Evolutionary conservation across 2,888 invertebrate species (phyloP).

Genomic region (Drosophila infuscata): DNA sequence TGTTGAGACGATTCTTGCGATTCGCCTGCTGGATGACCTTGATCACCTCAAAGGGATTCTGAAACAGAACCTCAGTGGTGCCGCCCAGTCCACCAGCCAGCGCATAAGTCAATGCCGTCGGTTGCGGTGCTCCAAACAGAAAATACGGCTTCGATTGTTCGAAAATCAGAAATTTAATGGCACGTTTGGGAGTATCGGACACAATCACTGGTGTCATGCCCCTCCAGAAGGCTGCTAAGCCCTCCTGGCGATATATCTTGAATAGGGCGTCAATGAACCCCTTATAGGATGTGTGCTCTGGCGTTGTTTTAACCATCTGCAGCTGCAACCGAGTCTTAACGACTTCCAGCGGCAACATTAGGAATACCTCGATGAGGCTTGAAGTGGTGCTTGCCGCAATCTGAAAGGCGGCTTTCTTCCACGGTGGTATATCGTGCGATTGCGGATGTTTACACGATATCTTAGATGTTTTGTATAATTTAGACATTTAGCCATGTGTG

Average conservation of each 20-base stretch:
- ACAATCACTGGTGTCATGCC: constrained; percentile 49
- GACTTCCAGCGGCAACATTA: constrained; percentile 56
- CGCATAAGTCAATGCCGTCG: constrained; percentile 16
- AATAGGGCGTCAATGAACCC: constrained; percentile 38
- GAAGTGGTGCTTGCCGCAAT: constrained; percentile 27
- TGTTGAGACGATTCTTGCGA: background rate
- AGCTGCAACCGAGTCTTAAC: constrained; percentile 61
- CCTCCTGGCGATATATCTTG: constrained; percentile 48
- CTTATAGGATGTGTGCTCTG: constrained; percentile 10
- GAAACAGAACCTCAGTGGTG: constrained; percentile 21
- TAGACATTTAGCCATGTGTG: constrained; percentile 22
- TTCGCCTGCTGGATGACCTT: constrained; percentile 57
- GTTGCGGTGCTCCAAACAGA: constrained; percentile 12
- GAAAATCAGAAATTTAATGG: constrained; percentile 51
- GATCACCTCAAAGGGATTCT: constrained; percentile 59
- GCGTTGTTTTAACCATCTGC: constrained; percentile 1
- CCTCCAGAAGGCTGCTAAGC: constrained; percentile 35
- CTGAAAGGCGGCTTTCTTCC: constrained; percentile 5
- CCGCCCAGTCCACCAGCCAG: constrained; percentile 45
- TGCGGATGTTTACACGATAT: background rate
- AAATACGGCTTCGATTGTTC: constrained; percentile 24
- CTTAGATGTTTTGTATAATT: background rate
- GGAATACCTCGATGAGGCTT: constrained; percentile 43
- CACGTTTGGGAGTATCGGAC: constrained; percentile 47
- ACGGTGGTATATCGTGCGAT: background rate